Evolutionary conservation across 2,888 invertebrate species (phyloP), one percentile per base, ranked within the genome.

Genomic region (Odontothrips loti): DNA sequence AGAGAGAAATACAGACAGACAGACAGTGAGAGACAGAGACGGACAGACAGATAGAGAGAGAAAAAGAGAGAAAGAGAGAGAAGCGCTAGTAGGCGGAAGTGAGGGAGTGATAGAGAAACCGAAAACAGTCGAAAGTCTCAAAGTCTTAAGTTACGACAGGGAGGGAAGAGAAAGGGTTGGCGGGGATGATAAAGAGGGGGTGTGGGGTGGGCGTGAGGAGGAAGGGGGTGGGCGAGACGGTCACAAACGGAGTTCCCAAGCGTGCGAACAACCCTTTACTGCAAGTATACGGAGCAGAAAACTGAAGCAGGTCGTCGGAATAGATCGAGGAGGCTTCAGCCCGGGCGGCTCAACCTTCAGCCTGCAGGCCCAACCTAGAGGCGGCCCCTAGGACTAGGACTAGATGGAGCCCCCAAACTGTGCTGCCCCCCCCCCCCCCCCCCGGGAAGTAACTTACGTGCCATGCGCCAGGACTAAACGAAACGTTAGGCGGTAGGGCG

Each of bases 231-330:
- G 23, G 81, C 78, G 75, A 75, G 79, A 47, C 79, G 81, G 80
- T 47, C 51, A 78, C 27, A 27, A 47, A 23, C 47, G 20, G 83
- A 82, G 83, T 83, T 83, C 81, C 83, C 83, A 83, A 82, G 82
- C 84, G 80, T 83, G 84, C 84, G 85, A 86, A 86, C 85, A 86
- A 86, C 86, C 86, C 85, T 86, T 68, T 23, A 68, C 68, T 68
- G 63, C 63, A n/a, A 63, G 63, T 63, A 68, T 68, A 68, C 68
- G 68, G 68, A 68, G 68, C 68, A 68, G 68, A 68, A 68, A 68
- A 68, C n/a, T 68, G 68, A 68, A 23, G 68, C 23, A 68, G 51
- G n/a, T n/a, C n/a, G n/a, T n/a, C n/a, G n/a, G 51, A 6, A 51
- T 23, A 23, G 68, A 68, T 68, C 68, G 68, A 63, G 63, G 15